Base-by-base conservation (phyloP, 2,888 invertebrate genomes). In the Dryadula phaetusa region DNA sequence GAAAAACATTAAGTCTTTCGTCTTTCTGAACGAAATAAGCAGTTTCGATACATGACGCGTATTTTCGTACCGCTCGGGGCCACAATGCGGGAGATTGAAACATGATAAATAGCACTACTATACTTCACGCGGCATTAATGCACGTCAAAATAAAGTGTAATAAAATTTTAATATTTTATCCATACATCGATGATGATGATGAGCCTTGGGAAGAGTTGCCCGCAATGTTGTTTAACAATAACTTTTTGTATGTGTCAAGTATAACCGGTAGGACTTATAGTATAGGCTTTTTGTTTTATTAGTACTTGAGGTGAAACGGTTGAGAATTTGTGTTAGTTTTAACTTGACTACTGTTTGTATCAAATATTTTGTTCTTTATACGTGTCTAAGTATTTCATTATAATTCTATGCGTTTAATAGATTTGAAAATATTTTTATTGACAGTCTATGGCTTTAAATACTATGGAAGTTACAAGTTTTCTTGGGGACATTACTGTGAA, bases 71-170 rank as follows among this genome's bases (percentile, higher is more conserved):
- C 70, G 67, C 64, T 18, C 52, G 65, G 64, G 70, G 68, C 70
- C 72, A 69, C 69, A 54, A 73, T 75, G 77, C 73, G 65, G 73
- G 66, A 87, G 87, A 88, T 88, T 86, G 86, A 85, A 85, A 83
- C 79, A 79, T 84, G 88, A 88, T 88, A 87, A 86, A 86, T 85
- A 77, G 82, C 77, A 74, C 77, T 77, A 72, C 69, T 64, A 73
- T 70, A 70, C 65, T 64, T 68, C 67, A 73, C 61, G 25, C 37
- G 67, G 62, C 44, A 65, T 66, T 74, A 74, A 75, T 62, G 47
- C 44, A 56, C 66, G 64, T 63, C 68, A 69, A 72, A 69, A 70
- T 67, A 66, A 70, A 69, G 68, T 67, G 72, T 73, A 72, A 71
- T 71, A 74, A 72, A 73, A 73, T 67, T 71, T 68, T 71, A 73